Evolutionary conservation across 2,888 invertebrate genomes (phyloP), one percentile per base, ranked within the genome.

Genomic region (Plagodis dolabraria): DNA sequence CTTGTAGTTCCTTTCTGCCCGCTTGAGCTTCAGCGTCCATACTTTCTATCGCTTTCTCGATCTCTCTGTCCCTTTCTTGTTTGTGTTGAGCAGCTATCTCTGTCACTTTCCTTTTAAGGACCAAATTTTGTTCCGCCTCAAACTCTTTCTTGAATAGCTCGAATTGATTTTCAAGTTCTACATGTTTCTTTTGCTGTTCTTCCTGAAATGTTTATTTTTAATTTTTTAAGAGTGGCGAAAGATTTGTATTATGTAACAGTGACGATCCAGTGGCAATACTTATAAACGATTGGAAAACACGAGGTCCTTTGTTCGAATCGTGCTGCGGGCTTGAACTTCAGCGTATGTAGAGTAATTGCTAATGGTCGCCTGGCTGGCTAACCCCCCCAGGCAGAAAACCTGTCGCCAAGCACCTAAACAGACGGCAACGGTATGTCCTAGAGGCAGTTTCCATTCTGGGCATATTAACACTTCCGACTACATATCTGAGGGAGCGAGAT

Each of bases 1-100:
- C 94, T 70, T 96, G 95, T 51, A 95, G 77, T 61, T 95, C 95
- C 47, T 76, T 82, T 69, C 94, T 93, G 0, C 93, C 94, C 2
- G 93, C 92, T 50, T 94, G 93, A 0, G 95, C 94, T 75, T 96
- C 96, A 0, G 92, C 93, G 67, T 96, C 96, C 76, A 96, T 89
- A 59, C 95, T 93, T 70, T 95, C 95, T 50, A 96, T 96, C 0
- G 95, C 95, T 11, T 93, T 86, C 79, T 97, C 97, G 54, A 97
- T 96, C 87, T 97, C 97, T 48, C 93, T 94, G 83, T 97, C 97
- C 57, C 97, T 86, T 77, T 97, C 97, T 51, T 93, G 92, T 78
- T 95, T 94, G 77, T 95, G 95, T 68, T 96, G 94, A 35, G 96
- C 95, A 2, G 95, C 83, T 72, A 97, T 95, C 69, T 94, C 93